Conservation (phyloP, 2,888 invertebrate genomes). For the Geophilus truncorum region DNA sequence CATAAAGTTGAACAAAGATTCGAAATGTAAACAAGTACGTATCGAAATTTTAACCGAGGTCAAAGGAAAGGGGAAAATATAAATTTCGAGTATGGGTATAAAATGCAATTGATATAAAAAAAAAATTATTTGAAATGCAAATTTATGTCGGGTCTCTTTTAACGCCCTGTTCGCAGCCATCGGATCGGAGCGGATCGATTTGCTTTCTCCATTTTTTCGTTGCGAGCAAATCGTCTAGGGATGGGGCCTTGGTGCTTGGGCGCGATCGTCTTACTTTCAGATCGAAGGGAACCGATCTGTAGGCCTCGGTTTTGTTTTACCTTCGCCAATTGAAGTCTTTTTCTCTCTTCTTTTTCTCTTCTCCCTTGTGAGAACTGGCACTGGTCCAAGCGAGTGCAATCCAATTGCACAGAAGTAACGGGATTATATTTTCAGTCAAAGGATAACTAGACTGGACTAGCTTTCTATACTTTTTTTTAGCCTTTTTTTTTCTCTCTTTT, state of each 20-base stretch:
- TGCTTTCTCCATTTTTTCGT: background rate
- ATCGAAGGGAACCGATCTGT: conserved; percentile 22
- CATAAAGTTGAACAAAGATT: background rate
- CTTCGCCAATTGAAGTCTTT: background rate
- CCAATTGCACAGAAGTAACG: conserved; percentile 31
- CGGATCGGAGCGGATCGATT: conserved; percentile 16
- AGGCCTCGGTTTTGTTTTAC: conserved; percentile 18
- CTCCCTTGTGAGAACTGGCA: conserved; percentile 28
- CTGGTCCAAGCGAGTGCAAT: conserved; percentile 13
- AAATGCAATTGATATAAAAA: background rate
- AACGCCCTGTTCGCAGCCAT: background rate
- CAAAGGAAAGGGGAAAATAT: no score
- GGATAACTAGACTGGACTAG: conserved; percentile 6
- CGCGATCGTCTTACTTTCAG: conserved; percentile 4
- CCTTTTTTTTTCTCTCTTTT: background rate
- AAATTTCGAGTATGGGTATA: no score
- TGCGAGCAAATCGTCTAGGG: background rate
- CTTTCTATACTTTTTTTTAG: background rate
- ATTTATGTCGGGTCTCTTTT: background rate
- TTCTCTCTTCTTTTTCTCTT: background rate
- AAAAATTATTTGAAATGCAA: background rate
- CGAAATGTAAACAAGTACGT: background rate
- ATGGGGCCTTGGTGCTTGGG: background rate
- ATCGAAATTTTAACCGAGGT: background rate
- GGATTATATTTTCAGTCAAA: conserved; percentile 29